phyloP scores from a whole-genome alignment of 2,797 vertebrate genomes.

The Karalla daura region DNA sequence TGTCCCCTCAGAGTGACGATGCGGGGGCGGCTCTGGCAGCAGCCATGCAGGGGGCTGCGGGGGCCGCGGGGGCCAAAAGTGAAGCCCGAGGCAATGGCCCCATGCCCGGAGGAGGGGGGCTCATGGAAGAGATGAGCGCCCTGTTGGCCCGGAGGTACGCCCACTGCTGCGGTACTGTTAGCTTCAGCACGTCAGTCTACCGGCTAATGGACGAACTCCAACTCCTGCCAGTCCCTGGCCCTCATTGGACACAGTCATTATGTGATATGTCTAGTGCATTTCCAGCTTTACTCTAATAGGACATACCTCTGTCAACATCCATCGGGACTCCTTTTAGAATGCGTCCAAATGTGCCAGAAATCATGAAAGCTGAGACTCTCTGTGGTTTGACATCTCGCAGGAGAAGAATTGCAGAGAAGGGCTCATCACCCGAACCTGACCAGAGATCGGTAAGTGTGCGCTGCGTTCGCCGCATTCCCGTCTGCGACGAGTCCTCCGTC shows the following conservation, averaged over 20 bases:
- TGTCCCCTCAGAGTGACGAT: constrained; percentile 87
- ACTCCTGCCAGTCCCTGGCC: too few species aligned
- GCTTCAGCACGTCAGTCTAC: too few species aligned
- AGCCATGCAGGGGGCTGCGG: constrained; percentile 71
- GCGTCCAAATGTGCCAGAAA: too few species aligned
- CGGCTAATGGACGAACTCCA: too few species aligned
- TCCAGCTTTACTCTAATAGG: too few species aligned
- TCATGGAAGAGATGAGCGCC: constrained; percentile 99
- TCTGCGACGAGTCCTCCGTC: constrained; percentile 6
- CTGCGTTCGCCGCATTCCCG: constrained; percentile 29
- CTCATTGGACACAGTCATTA: too few species aligned
- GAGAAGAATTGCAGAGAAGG: constrained; percentile 98
- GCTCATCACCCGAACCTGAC: constrained; percentile 92
- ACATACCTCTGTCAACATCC: neutral
- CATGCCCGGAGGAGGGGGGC: constrained; percentile 91
- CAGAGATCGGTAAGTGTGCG: constrained; percentile 88
- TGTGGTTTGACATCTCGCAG: constrained; percentile 67
- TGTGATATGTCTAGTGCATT: too few species aligned
- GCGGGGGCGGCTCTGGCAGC: constrained; percentile 78
- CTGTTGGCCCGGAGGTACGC: constrained; percentile 95
- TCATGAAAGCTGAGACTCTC: too few species aligned
- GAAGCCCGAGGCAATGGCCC: constrained; percentile 93
- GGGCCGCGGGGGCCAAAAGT: constrained; percentile 84
- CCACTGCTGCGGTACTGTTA: neutral
- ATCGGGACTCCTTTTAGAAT: neutral